Percentiles rank a stretch among this genome's conserved stretches.
These are phyloP conservation scores for Drosophila koepferae DNA, from an alignment of 2,888 invertebrate genomes.

Conservation along the genomic window DNA sequence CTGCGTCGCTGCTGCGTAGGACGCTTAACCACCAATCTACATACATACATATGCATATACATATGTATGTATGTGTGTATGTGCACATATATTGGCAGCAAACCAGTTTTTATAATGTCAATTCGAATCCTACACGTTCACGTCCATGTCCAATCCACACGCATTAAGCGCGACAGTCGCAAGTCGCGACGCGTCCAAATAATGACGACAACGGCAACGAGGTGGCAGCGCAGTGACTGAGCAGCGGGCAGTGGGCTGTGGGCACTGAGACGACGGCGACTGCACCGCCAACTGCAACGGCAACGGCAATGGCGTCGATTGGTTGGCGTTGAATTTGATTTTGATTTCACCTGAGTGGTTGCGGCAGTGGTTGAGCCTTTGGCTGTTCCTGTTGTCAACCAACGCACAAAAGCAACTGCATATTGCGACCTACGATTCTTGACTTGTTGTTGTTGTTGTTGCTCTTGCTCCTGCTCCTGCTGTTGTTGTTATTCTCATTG, in stretches of 20 bases:
- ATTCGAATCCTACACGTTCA: slow-evolving; percentile 79
- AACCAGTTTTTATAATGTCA: slow-evolving; percentile 80
- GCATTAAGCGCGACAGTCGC: slow-evolving; percentile 80
- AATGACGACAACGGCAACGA: slow-evolving; percentile 62
- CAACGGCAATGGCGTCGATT: slow-evolving; percentile 34
- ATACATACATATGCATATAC: background rate
- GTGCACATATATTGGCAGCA: slow-evolving; percentile 72
- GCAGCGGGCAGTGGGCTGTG: slow-evolving; percentile 5
- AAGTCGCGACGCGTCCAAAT: slow-evolving; percentile 74
- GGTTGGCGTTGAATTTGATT: slow-evolving; percentile 79
- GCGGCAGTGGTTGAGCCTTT: slow-evolving; percentile 26
- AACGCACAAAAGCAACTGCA: slow-evolving; percentile 57
- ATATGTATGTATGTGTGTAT: slow-evolving; percentile 21
- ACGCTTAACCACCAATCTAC: slow-evolving; percentile 65
- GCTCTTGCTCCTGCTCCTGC: slow-evolving; percentile 28
- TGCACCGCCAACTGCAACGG: background rate
- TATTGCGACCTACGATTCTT: slow-evolving; percentile 70
- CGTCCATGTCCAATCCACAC: slow-evolving; percentile 74
- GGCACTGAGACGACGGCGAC: slow-evolving; percentile 17
- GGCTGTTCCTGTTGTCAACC: slow-evolving; percentile 68
- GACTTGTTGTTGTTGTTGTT: slow-evolving; percentile 37
- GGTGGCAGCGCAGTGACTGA: background rate
- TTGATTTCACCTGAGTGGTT: slow-evolving; percentile 79
- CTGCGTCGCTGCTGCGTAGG: slow-evolving; percentile 59
- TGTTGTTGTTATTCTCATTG: slow-evolving; percentile 37